These are phyloP conservation scores for Branchinecta lynchi DNA, from an alignment of 1,140 invertebrate species.

Conservation along the genomic window DNA sequence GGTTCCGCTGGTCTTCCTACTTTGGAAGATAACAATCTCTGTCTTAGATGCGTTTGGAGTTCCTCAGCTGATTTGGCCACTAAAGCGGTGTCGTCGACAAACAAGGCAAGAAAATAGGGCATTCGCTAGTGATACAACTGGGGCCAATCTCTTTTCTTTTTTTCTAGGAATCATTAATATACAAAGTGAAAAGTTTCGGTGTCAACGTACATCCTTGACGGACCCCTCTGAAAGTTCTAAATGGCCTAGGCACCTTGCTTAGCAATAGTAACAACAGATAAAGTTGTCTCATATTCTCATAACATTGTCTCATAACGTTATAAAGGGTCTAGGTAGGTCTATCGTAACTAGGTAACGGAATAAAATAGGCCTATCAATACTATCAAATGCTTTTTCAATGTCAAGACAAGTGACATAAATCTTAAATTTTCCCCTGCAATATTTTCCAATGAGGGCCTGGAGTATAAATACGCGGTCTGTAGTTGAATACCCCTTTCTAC, in stretches of 20 bases:
- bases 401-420: not conserved
- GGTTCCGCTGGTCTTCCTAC: not conserved
- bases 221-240: conserved; percentile 4
- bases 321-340: conserved; percentile 3
- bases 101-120: conserved; percentile 6
- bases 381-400: conserved; percentile 2
- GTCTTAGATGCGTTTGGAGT: conserved; percentile 4
- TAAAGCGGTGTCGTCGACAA: conserved; percentile 5
- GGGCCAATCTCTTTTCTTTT: not conserved
- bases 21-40: conserved; percentile 6
- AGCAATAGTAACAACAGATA: conserved; percentile 7
- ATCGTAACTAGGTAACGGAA: not conserved
- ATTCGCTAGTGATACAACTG: no score
- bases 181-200: conserved; percentile 9
- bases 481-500: not conserved
- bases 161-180: conserved; percentile 10
- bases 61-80: not conserved
- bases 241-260: conserved; percentile 4
- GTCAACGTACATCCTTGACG: conserved; percentile 5
- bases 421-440: conserved; percentile 6
- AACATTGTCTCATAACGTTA: not conserved
- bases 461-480: conserved; percentile 1
- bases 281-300: not conserved
- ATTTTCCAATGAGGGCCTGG: conserved; percentile 9
- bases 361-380: conserved; percentile 6